Base-by-base conservation (phyloP, 2,113 vertebrate genomes). In the Aythya baeri region DNA sequence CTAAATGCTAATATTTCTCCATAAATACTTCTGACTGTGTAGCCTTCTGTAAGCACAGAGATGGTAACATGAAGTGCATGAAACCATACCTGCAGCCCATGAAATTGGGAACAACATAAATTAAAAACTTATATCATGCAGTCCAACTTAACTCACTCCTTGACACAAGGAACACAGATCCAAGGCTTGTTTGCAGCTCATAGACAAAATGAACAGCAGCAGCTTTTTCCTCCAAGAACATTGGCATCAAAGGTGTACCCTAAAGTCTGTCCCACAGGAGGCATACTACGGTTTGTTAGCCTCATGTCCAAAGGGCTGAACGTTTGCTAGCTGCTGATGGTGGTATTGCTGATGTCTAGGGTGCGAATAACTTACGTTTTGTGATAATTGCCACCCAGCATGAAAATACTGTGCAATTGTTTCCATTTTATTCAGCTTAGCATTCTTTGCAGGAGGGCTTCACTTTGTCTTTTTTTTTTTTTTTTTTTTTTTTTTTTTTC, bases 221-320 rank as follows among this genome's bases (percentile, higher is more conserved):
- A 82, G 52, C 58, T 91, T 91, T 71, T 58, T 93, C 21, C 54
- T 66, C 17, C 49, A 50, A 78, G 10, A 34, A 59, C 55, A 72
- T 5, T 18, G 38, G n/a, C 38, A 36, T 72, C 34, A 66, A 34
- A 82, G 54, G 44, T n/a, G 70, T 5, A 38, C n/a, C 67, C 72
- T 31, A 2, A 27, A 61, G 89, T 52, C 18, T 90, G 59, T 46
- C 49, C 20, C 2, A 2, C 11, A 80, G 5, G 22, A 68, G 32
- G 34, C 13, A 54, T 9, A 13, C 8, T 65, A 32, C 68, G 43
- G 31, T 72, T 91, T 88, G 54, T 68, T 43, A 88, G 77, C 29
- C 67, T 93, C 52, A 17, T 20, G 63, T 95, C 94, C 63, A 91
- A 96, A 66, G 21, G 44, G 55, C 7, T 49, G 75, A 92, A 86